Conservation (phyloP, 2,113 vertebrate species). For the Anguilla japonica region DNA sequence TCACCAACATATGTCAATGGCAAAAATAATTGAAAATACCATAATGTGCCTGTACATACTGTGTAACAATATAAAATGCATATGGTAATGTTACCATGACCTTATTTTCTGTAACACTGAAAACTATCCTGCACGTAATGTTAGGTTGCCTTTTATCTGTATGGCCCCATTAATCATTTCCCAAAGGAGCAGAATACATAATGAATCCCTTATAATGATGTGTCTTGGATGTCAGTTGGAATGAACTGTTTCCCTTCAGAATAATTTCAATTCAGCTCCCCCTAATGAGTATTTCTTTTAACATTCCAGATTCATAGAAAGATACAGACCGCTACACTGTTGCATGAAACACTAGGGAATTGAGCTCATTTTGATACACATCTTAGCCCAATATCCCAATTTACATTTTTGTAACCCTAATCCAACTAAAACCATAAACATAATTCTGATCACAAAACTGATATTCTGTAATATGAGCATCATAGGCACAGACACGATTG, state of each 20-base stretch:
- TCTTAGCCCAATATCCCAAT: background rate
- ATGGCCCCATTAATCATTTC: constrained; percentile 40
- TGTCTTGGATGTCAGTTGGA: constrained; percentile 27
- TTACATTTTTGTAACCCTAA: background rate
- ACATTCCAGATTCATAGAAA: constrained; percentile 28
- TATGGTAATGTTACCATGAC: background rate
- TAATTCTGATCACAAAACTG: background rate
- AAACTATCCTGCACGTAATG: constrained; percentile 14
- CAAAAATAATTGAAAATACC: background rate
- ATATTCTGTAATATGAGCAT: background rate
- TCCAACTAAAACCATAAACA: background rate
- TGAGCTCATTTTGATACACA: background rate
- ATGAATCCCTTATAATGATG: constrained; percentile 39
- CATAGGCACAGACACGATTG: background rate
- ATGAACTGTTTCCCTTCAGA: constrained; percentile 23
- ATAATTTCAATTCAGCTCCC: constrained; percentile 18
- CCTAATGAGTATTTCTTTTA: constrained; percentile 30
- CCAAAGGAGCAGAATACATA: constrained; percentile 36
- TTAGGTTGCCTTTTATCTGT: constrained; percentile 32
- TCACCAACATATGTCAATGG: background rate
- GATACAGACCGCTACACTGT: constrained; percentile 21
- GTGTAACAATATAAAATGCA: background rate
- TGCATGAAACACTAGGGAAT: background rate
- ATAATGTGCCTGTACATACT: background rate
- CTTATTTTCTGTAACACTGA: constrained; percentile 8